Evolutionary conservation across 2,797 vertebrate species (phyloP).

Genomic region (Lagothrix lagotricha): DNA sequence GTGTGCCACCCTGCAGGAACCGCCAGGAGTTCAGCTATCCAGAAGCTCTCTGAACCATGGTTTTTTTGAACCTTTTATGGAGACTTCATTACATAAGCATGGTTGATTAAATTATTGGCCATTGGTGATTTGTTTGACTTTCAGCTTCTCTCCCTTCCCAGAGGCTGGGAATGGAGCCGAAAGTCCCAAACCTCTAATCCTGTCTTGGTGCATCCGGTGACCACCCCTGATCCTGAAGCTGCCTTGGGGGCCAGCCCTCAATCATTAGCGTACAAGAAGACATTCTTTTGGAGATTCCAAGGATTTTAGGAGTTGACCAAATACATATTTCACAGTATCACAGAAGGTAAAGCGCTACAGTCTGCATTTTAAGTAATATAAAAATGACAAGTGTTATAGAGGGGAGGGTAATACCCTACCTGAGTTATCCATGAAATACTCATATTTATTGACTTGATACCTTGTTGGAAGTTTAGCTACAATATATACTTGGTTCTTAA

Average conservation of each 20-base stretch:
- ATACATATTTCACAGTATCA: not conserved
- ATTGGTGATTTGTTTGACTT: not conserved
- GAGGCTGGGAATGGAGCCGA: not conserved
- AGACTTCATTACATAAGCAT: not conserved
- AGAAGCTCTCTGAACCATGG: not conserved
- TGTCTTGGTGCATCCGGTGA: not conserved
- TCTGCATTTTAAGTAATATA: not conserved
- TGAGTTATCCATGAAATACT: not conserved
- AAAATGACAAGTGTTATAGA: not conserved
- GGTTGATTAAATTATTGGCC: not conserved
- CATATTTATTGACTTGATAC: not conserved
- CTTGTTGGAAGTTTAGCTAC: not conserved
- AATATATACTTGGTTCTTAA: not conserved
- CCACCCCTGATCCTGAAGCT: not conserved
- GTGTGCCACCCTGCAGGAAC: not conserved
- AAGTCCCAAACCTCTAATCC: not conserved
- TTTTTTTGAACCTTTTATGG: not conserved
- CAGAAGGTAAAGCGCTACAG: not conserved
- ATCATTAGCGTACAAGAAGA: not conserved
- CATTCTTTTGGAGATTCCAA: not conserved
- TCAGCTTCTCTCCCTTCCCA: not conserved
- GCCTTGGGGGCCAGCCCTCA: not conserved
- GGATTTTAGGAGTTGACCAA: not conserved
- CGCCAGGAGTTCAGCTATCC: not conserved
- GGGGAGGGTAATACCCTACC: not conserved